Evolutionary conservation across 23 tunicate genomes (phyloP).

Genomic region (Ciona savignyi): DNA sequence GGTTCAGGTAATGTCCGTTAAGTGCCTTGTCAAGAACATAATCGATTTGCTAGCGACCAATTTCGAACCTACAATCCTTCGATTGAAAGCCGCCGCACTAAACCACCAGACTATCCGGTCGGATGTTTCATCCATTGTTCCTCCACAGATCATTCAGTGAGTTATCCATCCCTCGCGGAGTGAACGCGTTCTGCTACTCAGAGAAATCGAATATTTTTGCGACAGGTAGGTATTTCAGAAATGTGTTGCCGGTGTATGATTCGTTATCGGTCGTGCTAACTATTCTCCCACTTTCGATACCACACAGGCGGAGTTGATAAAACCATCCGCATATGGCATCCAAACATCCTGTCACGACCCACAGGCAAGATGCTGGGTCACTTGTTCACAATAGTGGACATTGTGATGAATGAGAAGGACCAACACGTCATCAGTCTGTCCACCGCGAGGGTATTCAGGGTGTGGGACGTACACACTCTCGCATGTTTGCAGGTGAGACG

Average conservation of each 20-base stretch:
- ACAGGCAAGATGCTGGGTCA: slow-evolving; percentile 94
- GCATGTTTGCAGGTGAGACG: slow-evolving; percentile 61
- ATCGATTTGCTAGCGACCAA: no score
- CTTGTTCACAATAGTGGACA: slow-evolving; percentile 74
- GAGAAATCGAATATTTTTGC: slow-evolving; percentile 88
- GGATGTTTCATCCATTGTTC: no score
- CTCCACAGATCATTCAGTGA: slow-evolving; percentile 57
- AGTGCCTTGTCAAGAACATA: no score
- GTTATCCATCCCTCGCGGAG: slow-evolving; percentile 66
- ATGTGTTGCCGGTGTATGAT: not conserved
- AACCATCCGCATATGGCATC: slow-evolving; percentile 88
- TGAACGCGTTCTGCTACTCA: slow-evolving; percentile 84
- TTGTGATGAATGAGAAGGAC: slow-evolving; percentile 88
- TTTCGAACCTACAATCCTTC: no score
- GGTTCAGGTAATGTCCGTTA: no score
- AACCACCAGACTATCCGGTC: no score
- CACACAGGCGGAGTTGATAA: slow-evolving; percentile 82
- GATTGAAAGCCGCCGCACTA: no score
- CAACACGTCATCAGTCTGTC: slow-evolving; percentile 84
- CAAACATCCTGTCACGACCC: slow-evolving; percentile 76
- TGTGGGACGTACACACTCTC: slow-evolving; percentile 94
- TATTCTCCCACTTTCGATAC: not conserved
- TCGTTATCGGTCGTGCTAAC: not conserved
- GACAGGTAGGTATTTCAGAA: slow-evolving; percentile 36
- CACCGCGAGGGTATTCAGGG: slow-evolving; percentile 81